Conservation (phyloP, 2,888 invertebrate species). For the Conops quadrifasciatus region DNA sequence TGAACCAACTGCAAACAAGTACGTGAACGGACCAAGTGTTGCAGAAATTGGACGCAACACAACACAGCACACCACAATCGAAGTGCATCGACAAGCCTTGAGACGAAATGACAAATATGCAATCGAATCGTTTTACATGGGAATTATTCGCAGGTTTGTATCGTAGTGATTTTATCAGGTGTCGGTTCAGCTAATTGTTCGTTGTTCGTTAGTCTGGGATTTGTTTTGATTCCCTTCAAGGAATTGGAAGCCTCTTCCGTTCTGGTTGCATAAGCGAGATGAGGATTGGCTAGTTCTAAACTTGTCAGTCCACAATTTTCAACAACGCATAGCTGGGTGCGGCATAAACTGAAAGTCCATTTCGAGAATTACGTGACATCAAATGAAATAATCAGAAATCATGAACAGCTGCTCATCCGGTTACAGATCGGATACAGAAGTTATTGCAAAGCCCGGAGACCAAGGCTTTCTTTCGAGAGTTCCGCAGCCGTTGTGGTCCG, state of each 20-base stretch:
- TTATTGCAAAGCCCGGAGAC: slow-evolving; percentile 58
- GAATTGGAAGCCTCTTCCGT: background rate
- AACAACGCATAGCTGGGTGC: background rate
- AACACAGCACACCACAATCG: too few species aligned
- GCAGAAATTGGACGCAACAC: too few species aligned
- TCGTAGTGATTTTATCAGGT: too few species aligned
- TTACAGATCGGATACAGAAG: slow-evolving; percentile 52
- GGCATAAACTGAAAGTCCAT: background rate
- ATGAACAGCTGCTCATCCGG: slow-evolving; percentile 42
- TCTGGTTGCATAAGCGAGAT: slow-evolving; percentile 9
- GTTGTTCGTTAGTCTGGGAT: too few species aligned
- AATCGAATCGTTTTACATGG: too few species aligned
- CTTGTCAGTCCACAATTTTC: too few species aligned
- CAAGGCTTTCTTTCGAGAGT: slow-evolving; percentile 72
- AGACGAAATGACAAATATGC: too few species aligned
- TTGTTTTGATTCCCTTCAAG: background rate
- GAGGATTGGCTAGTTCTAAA: background rate
- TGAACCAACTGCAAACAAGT: too few species aligned
- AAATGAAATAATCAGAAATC: slow-evolving; percentile 3
- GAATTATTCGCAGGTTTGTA: too few species aligned
- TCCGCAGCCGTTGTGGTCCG: slow-evolving; percentile 74
- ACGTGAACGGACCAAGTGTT: too few species aligned
- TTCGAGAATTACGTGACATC: background rate
- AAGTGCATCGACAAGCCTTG: too few species aligned
- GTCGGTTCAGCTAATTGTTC: too few species aligned